phyloP scores from a whole-genome alignment of 2,888 invertebrate genomes.

The Drosophila cyrtoloma region DNA sequence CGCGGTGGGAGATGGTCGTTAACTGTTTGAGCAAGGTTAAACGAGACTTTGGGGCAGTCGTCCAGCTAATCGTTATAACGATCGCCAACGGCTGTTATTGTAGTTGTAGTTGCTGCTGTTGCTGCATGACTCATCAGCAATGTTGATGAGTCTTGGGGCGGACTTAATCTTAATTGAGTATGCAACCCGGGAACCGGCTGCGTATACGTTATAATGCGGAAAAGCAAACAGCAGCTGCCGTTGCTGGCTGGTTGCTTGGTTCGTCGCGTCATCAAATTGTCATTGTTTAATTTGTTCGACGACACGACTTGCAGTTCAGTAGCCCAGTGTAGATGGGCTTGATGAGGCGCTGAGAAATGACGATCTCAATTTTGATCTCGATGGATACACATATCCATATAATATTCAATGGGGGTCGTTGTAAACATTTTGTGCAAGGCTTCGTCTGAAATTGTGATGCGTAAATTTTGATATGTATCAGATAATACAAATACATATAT shows the following conservation, averaged over 20 bases:
- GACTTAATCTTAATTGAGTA: constrained; percentile 41
- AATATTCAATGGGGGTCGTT: constrained; percentile 8
- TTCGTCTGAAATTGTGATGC: constrained; percentile 47
- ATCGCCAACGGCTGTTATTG: neutral
- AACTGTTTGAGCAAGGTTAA: constrained; percentile 26
- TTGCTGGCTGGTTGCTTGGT: neutral
- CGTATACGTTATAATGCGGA: constrained; percentile 50
- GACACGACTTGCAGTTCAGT: constrained; percentile 73
- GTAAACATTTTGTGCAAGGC: constrained; percentile 41
- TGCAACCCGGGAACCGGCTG: constrained; percentile 39
- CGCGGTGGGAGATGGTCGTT: neutral
- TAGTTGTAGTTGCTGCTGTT: neutral
- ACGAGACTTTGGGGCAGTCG: constrained; percentile 24
- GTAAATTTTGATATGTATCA: constrained; percentile 46
- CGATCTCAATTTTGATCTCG: constrained; percentile 6
- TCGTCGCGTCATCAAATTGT: constrained; percentile 41
- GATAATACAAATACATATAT: neutral
- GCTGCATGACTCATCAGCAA: constrained; percentile 36
- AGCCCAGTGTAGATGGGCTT: constrained; percentile 37
- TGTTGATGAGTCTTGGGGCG: constrained; percentile 18
- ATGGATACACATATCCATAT: neutral
- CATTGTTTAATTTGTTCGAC: constrained; percentile 48
- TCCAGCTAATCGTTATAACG: constrained; percentile 10
- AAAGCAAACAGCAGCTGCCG: constrained; percentile 47
- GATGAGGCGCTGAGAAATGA: constrained; percentile 2